Evolutionary conservation across 2,113 vertebrate genomes (phyloP).

Genomic region (Sinocyclocheilus rhinocerous): DNA sequence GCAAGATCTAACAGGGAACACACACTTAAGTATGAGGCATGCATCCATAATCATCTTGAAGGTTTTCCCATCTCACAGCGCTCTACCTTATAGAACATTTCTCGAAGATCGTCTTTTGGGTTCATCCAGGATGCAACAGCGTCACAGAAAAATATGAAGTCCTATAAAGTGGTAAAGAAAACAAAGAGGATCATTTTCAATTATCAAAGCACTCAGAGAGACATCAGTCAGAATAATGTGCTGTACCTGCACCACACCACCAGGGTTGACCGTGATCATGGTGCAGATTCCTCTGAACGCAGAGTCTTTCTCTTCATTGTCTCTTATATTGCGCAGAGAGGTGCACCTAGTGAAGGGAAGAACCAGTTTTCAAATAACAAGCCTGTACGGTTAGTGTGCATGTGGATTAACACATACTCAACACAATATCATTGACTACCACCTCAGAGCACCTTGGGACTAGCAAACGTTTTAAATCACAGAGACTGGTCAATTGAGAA

Average conservation of each 20-base stretch:
- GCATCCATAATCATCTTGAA: not conserved
- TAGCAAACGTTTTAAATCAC: constrained; percentile 6
- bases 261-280: constrained; percentile 97
- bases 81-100: constrained; percentile 98
- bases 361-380: constrained; percentile 62
- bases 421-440: constrained; percentile 29
- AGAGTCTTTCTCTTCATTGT: constrained; percentile 98
- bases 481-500: constrained; percentile 18
- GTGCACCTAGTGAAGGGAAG: constrained; percentile 88
- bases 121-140: constrained; percentile 98
- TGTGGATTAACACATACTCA: constrained; percentile 31
- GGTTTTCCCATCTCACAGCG: not conserved
- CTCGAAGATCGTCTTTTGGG: constrained; percentile 96
- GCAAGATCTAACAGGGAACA: constrained; percentile 87
- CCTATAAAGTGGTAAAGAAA: constrained; percentile 72
- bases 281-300: constrained; percentile 97
- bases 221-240: not conserved
- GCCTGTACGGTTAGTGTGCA: constrained; percentile 20
- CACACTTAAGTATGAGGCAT: not conserved
- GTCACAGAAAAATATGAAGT: constrained; percentile 99
- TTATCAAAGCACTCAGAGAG: not conserved
- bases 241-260: constrained; percentile 96
- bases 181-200: not conserved
- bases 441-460: constrained; percentile 55
- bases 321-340: constrained; percentile 95